Percentiles rank a stretch among this genome's conserved stretches.
phyloP scores from a whole-genome alignment of 2,888 invertebrate species.

The Pomacea canaliculata region DNA sequence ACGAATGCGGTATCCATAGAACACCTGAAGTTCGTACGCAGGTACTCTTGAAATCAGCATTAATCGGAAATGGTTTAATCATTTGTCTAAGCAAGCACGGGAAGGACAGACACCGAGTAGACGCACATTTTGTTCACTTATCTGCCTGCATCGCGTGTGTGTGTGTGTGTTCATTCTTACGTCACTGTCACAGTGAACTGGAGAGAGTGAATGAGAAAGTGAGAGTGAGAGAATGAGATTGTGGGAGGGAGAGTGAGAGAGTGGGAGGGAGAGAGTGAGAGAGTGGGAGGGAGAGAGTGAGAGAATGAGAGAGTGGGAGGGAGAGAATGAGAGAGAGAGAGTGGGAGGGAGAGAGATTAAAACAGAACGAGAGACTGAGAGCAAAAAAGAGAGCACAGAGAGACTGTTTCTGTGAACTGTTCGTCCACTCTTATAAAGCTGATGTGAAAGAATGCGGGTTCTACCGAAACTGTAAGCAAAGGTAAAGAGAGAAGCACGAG shows the following conservation, averaged over 20 bases:
- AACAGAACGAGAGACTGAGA: slow-evolving; percentile 8
- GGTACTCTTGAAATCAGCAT: no score
- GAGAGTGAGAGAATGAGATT: neutral
- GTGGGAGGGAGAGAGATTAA: slow-evolving; percentile 7
- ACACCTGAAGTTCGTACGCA: no score
- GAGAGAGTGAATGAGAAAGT: neutral
- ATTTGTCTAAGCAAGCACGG: no score
- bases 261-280: neutral
- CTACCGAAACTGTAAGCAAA: neutral
- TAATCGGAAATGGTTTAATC: no score
- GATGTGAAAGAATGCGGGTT: no score
- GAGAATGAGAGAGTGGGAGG: neutral
- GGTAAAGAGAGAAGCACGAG: no score
- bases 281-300: no score
- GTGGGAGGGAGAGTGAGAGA: neutral
- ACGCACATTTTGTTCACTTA: no score
- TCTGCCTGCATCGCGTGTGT: neutral
- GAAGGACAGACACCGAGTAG: no score
- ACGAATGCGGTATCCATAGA: no score
- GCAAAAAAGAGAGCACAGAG: neutral
- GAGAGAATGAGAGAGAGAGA: slow-evolving; percentile 1
- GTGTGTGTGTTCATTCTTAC: neutral
- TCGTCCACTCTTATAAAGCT: no score
- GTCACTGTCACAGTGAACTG: neutral
- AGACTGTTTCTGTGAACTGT: neutral